Evolutionary conservation across 2,888 invertebrate genomes (phyloP).

Genomic region (Eumerus sabulonum): DNA sequence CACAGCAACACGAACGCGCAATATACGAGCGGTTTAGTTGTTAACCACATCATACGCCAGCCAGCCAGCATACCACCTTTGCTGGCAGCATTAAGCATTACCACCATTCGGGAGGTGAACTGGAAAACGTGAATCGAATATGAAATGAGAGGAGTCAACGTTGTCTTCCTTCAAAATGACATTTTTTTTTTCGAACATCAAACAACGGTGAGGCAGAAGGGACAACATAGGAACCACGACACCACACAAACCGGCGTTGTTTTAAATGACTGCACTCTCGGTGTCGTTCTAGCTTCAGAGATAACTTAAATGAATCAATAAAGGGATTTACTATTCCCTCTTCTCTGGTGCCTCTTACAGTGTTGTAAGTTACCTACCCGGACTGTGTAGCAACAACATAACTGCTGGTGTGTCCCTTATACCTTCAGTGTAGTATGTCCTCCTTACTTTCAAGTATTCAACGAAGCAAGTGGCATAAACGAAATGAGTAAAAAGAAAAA

Average conservation of each 20-base stretch:
- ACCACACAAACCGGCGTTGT: conserved; percentile 2
- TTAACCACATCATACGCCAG: no score
- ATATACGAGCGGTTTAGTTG: not conserved
- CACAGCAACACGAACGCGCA: conserved; percentile 29
- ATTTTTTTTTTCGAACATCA: conserved; percentile 9
- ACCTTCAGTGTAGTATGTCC: conserved; percentile 21
- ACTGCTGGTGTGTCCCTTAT: not conserved
- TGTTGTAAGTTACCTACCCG: no score
- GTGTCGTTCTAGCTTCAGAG: conserved; percentile 46
- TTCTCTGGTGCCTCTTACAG: not conserved
- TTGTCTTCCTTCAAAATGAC: conserved; percentile 11
- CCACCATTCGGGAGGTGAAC: conserved; percentile 42
- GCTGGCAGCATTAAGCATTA: conserved; percentile 1
- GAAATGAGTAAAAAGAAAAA: conserved; percentile 36
- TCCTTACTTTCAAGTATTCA: conserved; percentile 44
- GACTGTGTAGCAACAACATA: no score
- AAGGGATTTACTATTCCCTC: conserved; percentile 28
- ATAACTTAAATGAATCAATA: conserved; percentile 63
- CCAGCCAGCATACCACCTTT: conserved; percentile 8
- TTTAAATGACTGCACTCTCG: conserved; percentile 36
- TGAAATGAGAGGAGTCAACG: conserved; percentile 48
- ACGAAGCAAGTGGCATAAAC: conserved; percentile 32
- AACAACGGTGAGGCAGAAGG: no score
- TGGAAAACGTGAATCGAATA: conserved; percentile 59
- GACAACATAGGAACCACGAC: no score